Base-by-base conservation (phyloP, 2,797 vertebrate genomes). In the Pogoniulus pusillus region DNA sequence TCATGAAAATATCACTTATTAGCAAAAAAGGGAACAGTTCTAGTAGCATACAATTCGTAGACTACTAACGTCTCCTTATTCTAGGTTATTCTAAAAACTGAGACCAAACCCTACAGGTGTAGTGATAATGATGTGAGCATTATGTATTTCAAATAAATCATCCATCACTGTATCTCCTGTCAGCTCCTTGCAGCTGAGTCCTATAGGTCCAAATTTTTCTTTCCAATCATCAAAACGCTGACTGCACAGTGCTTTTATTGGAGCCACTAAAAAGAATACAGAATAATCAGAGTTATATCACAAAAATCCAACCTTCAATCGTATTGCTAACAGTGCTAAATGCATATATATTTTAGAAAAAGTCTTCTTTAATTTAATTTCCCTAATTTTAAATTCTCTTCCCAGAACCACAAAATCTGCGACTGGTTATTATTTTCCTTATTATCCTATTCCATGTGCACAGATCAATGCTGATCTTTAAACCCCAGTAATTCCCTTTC, bases 201-300 rank as follows among this genome's bases (percentile, higher is more conserved):
- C 99, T 90, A 99, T 91, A 55, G 98, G 98, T 94, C 98, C 98
- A 96, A 99, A 99, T 96, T 99, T 99, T 96, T 97, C 97, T 92
- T 98, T 99, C 99, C 99, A 99, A 95, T 98, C 98, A 95, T 98
- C 98, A 96, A 98, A 99, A 95, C 98, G 98, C 94, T 99, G 99
- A 97, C 98, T 98, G 96, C 99, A 99, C 22, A 99, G 97, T 93
- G 99, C 98, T 98, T 99, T 99, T 97, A 99, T 99, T 78, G 99
- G 99, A 89, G 99, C 99, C 98, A 99, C 99, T 99, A 91, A 94
- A 95, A 92, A 93, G 26, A 96, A 94, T 17, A 89, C 17, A 84
- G 91, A 88, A 76, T 66, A 86, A 75, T 71, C 16, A 58, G 17
- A 82, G 37, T 89, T 74, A 76, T 9, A 65, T n/a, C 12, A 55